Base-by-base conservation (phyloP, 2,113 vertebrate species). In the Sturnira hondurensis region DNA sequence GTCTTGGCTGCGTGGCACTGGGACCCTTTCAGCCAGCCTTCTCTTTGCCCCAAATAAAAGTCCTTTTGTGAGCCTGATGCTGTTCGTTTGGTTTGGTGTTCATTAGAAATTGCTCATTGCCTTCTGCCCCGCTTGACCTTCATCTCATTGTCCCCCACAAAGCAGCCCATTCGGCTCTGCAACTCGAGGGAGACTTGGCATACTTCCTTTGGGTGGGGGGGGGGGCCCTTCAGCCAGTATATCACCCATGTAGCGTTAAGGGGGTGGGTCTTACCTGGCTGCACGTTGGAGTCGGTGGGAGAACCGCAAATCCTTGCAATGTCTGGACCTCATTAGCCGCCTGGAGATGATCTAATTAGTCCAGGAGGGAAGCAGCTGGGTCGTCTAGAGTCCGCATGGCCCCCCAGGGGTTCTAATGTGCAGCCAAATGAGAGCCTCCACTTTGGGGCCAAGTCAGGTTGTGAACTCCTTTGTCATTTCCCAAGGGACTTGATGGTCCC, bases 41-140 rank as follows among this genome's bases (percentile, higher is more conserved):
- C 36, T 81, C 70, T 50, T 87, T 89, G 87, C 91, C 47, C 89
- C 74, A 38, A 98, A 98, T 98, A 97, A 97, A 95, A 81, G 36
- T 89, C 45, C 82, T 93, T 91, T 89, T 97, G 94, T 91, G 95
- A 91, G 47, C 14, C 50, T 43, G n/a, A 26, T 17, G 63, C 41
- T 43, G n/a, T 16, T 86, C 0, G 6, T 91, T 94, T 80, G 56
- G 47, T 45, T 45, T 41, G 54, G 7, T 67, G 92, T 28, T 17
- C 4, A 52, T 77, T 58, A 52, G 31, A 84, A 56, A 86, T 4
- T 7, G 7, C 47, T 19, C 70, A 17, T 22, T 2, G 1, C 56
- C 36, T 19, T 67, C 43, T 22, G 1, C 58, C 43, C 13, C 56
- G 4, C 31, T 26, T 11, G 2, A 1, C 67, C 58, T 38, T 63